Evolutionary conservation across 2,888 invertebrate genomes (phyloP).

Genomic region (Seira ritae): DNA sequence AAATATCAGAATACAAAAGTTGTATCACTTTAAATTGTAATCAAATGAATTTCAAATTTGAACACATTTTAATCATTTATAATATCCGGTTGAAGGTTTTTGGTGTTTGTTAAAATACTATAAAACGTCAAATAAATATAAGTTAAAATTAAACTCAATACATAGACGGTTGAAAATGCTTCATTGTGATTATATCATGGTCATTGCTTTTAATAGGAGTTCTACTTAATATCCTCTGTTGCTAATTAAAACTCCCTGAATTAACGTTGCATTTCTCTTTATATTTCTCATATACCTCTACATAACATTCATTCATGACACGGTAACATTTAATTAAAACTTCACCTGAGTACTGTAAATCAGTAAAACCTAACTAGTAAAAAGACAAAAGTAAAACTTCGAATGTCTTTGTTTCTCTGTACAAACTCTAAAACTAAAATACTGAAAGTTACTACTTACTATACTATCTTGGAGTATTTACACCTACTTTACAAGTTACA

Average conservation of each 20-base stretch:
- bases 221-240: too few relatives aligned
- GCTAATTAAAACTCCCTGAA: conserved; percentile 48
- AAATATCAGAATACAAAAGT: not conserved
- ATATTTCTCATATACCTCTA: conserved; percentile 2
- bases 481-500: conserved; percentile 67
- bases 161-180: not conserved
- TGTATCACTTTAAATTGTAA: not conserved
- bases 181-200: not conserved
- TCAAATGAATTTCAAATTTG: conserved; percentile 3
- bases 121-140: not conserved
- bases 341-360: conserved; percentile 62
- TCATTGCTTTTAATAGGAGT: too few relatives aligned
- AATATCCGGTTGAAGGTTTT: not conserved
- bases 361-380: conserved; percentile 22
- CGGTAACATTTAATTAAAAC: conserved; percentile 65
- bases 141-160: not conserved
- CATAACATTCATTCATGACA: conserved; percentile 21
- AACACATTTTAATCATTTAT: not conserved
- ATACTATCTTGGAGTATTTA: conserved; percentile 53
- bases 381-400: not conserved
- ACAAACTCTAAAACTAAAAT: not conserved
- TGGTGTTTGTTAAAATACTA: not conserved
- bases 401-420: not conserved
- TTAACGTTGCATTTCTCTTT: conserved; percentile 36
- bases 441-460: conserved; percentile 23